Conservation (phyloP, 2,888 invertebrate species). For the Drosophila ustulata region DNA sequence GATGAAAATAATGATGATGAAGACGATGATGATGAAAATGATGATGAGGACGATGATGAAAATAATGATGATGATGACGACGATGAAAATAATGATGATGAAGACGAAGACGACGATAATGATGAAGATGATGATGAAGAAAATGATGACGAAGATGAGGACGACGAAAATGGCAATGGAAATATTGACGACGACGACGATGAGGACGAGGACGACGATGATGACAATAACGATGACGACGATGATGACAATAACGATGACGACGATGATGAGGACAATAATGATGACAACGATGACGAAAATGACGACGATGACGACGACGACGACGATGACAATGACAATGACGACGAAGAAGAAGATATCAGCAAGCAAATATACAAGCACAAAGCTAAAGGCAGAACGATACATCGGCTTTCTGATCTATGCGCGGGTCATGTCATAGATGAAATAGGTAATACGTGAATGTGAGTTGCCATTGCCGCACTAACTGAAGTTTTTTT, state of each 20-base stretch:
- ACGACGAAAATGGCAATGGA: constrained; percentile 80
- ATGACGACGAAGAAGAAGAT: constrained; percentile 82
- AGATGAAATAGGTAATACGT: constrained; percentile 85
- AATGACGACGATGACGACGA: constrained; percentile 83
- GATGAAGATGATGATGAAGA: constrained; percentile 82
- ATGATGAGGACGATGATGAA: constrained; percentile 69
- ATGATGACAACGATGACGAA: constrained; percentile 80
- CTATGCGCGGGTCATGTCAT: constrained; percentile 76
- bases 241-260: constrained; percentile 81
- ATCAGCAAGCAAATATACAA: constrained; percentile 80
- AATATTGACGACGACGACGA: constrained; percentile 71
- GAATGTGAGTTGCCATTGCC: constrained; percentile 76
- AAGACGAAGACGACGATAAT: constrained; percentile 84
- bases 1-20: constrained; percentile 80
- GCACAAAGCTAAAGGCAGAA: constrained; percentile 65
- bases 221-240: constrained; percentile 75
- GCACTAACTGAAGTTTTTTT: constrained; percentile 68
- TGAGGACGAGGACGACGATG: constrained; percentile 76
- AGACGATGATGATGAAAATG: constrained; percentile 84
- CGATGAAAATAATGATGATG: constrained; percentile 49
- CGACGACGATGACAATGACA: constrained; percentile 83
- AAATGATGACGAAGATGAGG: constrained; percentile 84
- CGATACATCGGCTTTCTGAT: constrained; percentile 80
- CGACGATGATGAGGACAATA: constrained; percentile 84
- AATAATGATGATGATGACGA: constrained; percentile 81